These are phyloP conservation scores for Montipora capricornis DNA, from an alignment of 64 coral and sea anemone species.

Conservation along the genomic window DNA sequence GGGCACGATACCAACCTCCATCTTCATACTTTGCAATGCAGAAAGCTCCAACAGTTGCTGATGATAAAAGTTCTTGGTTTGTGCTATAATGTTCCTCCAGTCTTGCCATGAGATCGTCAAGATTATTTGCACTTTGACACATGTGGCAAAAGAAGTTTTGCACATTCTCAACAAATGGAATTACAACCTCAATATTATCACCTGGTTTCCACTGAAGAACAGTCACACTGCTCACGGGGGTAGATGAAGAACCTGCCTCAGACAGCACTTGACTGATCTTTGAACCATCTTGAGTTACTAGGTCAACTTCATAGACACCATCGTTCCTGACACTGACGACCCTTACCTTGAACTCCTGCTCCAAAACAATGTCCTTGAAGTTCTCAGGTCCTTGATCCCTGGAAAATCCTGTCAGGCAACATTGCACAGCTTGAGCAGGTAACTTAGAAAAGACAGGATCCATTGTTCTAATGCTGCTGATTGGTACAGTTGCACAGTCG, in stretches of 20 bases:
- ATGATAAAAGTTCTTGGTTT: background rate
- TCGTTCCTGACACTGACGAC: background rate
- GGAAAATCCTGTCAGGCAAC: conserved; percentile 16
- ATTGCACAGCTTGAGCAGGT: conserved; percentile 55
- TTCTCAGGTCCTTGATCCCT: background rate
- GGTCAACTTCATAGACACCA: conserved; percentile 34
- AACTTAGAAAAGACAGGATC: conserved; percentile 22
- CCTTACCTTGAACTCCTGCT: conserved; percentile 55
- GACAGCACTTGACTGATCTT: background rate
- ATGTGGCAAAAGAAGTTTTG: conserved; percentile 87
- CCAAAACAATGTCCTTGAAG: conserved; percentile 57
- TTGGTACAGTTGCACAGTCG: conserved; percentile 67
- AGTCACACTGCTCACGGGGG: background rate
- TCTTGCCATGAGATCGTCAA: conserved; percentile 80
- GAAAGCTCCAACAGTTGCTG: conserved; percentile 32
- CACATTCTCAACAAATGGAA: conserved; percentile 74
- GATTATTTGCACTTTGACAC: conserved; percentile 56
- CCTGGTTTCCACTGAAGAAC: conserved; percentile 45
- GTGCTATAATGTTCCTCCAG: conserved; percentile 70
- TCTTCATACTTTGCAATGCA: conserved; percentile 69
- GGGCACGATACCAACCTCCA: conserved; percentile 80
- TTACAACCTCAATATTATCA: conserved; percentile 61
- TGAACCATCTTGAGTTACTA: conserved; percentile 35
- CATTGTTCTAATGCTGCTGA: conserved; percentile 65
- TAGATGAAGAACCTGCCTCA: background rate